Evolutionary conservation across 2,888 invertebrate genomes (phyloP).

Genomic region (Cantharis lateralis): DNA sequence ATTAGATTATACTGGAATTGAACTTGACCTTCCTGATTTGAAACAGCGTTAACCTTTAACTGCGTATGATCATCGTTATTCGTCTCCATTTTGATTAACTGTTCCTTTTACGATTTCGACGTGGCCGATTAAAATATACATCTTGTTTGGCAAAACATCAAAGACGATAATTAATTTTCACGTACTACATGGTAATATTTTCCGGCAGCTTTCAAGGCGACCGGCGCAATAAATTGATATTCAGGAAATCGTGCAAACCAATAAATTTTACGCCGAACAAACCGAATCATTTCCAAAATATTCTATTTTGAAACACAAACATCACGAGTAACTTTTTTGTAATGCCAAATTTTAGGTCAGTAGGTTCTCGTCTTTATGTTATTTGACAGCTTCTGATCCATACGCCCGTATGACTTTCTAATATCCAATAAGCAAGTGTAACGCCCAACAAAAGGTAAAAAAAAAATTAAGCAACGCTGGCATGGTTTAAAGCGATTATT

Average conservation of each 20-base stretch:
- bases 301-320: background rate
- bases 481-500: background rate
- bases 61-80: background rate
- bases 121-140: background rate
- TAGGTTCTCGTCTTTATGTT: background rate
- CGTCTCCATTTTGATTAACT: background rate
- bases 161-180: constrained; percentile 10
- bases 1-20: constrained; percentile 21
- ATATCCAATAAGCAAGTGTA: background rate
- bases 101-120: constrained; percentile 3
- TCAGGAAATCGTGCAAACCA: background rate
- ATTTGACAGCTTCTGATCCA: background rate
- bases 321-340: background rate
- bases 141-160: background rate
- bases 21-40: constrained; percentile 20
- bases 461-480: background rate
- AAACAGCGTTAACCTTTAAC: constrained; percentile 5
- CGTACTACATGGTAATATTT: background rate
- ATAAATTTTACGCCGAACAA: too few species aligned
- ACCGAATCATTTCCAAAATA: background rate
- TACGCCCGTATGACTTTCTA: background rate
- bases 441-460: background rate
- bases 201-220: constrained; percentile 5
- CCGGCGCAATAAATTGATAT: background rate
- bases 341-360: background rate